These are phyloP conservation scores for Mizuhopecten yessoensis DNA, from an alignment of 1,140 invertebrate genomes.

Conservation along the genomic window DNA sequence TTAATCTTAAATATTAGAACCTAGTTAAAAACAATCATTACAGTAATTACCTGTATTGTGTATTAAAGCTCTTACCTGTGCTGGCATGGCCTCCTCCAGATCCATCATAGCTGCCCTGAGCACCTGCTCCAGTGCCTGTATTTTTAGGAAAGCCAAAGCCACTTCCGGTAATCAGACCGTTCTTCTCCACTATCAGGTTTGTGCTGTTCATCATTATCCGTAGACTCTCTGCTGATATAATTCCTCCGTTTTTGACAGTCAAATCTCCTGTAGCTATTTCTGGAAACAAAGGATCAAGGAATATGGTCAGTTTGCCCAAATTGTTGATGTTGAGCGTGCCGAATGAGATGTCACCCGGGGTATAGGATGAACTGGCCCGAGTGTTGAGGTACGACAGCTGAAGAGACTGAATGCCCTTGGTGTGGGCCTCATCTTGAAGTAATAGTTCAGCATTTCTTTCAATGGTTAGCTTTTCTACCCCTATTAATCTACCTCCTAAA, in stretches of 20 bases:
- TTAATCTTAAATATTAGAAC: too few relatives aligned
- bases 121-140: conserved; percentile 67
- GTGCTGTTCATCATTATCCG: conserved; percentile 58
- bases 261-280: conserved; percentile 62
- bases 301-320: conserved; percentile 63
- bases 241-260: conserved; percentile 69
- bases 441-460: conserved; percentile 71
- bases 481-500: conserved; percentile 71
- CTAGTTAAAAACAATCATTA: too few relatives aligned
- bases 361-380: conserved; percentile 43
- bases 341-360: conserved; percentile 67
- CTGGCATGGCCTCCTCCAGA: conserved; percentile 72
- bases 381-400: conserved; percentile 59
- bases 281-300: conserved; percentile 62
- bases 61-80: conserved; percentile 56
- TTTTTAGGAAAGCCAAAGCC: conserved; percentile 64
- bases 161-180: conserved; percentile 65
- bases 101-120: conserved; percentile 50
- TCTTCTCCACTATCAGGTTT: conserved; percentile 66
- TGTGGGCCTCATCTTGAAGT: conserved; percentile 64
- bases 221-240: conserved; percentile 54
- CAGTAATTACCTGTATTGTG: too few relatives aligned
- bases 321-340: conserved; percentile 69
- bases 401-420: conserved; percentile 54
- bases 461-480: conserved; percentile 71